Conservation (phyloP, 2,888 invertebrate species). For the Epinotia demarniana region DNA sequence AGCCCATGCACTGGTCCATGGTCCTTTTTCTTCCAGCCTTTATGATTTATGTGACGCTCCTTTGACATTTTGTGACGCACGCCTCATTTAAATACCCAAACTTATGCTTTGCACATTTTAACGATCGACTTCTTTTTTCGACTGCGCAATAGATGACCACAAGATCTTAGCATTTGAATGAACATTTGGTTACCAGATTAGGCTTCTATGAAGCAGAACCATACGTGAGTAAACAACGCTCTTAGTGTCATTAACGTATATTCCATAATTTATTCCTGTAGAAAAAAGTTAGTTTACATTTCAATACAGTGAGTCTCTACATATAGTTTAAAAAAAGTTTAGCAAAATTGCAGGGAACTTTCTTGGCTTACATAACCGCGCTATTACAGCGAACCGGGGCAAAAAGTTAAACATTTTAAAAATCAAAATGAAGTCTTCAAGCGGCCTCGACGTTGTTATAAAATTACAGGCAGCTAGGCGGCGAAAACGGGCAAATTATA, state of each 20-base stretch:
- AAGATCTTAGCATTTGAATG: conserved; percentile 78
- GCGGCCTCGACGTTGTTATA: conserved; percentile 65
- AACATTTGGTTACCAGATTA: conserved; percentile 84
- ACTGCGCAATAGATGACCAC: conserved; percentile 61
- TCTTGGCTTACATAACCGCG: conserved; percentile 59
- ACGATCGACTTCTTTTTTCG: conserved; percentile 72
- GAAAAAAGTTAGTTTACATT: conserved; percentile 59
- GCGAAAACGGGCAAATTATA: conserved; percentile 81
- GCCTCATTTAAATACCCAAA: conserved; percentile 80
- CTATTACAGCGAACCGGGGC: conserved; percentile 58
- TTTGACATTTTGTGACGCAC: conserved; percentile 81
- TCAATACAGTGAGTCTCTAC: conserved; percentile 54
- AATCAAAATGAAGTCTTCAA: conserved; percentile 75
- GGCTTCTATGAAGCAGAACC: conserved; percentile 71
- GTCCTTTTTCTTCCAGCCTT: conserved; percentile 71
- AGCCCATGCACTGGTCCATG: conserved; percentile 64
- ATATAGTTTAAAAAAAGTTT: conserved; percentile 42
- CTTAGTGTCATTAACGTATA: conserved; percentile 67
- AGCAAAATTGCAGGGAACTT: conserved; percentile 50
- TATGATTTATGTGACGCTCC: conserved; percentile 82
- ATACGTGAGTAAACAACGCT: conserved; percentile 72
- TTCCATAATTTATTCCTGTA: conserved; percentile 55
- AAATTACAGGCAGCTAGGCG: conserved; percentile 80
- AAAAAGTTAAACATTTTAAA: conserved; percentile 63
- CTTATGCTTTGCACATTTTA: conserved; percentile 82